phyloP scores from a whole-genome alignment of 1,140 invertebrate species.

The Heliothis subflexa region DNA sequence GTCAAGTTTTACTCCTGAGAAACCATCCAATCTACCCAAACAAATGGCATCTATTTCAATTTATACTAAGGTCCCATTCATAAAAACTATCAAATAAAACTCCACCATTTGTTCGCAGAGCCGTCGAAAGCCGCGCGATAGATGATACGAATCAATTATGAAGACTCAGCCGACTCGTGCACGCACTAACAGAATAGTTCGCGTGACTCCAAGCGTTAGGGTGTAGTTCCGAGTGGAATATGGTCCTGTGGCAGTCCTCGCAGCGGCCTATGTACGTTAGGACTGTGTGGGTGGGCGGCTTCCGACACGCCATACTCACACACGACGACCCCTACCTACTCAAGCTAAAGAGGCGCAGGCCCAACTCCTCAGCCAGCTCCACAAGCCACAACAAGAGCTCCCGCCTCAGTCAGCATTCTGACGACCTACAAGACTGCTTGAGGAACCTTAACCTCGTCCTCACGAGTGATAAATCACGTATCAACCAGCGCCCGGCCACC shows the following conservation, averaged over 20 bases:
- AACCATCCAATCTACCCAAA: not conserved
- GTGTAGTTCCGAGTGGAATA: slow-evolving; percentile 62
- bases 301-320: slow-evolving; percentile 90
- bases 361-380: slow-evolving; percentile 67
- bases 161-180: slow-evolving; percentile 59
- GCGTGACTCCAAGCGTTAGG: slow-evolving; percentile 59
- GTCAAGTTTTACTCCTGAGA: not conserved
- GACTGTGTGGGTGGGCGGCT: slow-evolving; percentile 90
- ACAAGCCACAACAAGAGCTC: slow-evolving; percentile 56
- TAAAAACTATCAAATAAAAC: slow-evolving; percentile 30
- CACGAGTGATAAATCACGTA: slow-evolving; percentile 60
- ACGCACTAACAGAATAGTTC: slow-evolving; percentile 59
- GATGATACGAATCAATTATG: slow-evolving; percentile 70
- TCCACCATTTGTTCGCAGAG: slow-evolving; percentile 55
- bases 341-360: slow-evolving; percentile 68
- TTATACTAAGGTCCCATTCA: slow-evolving; percentile 6
- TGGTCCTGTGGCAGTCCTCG: slow-evolving; percentile 89
- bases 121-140: slow-evolving; percentile 52
- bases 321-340: slow-evolving; percentile 87
- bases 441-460: slow-evolving; percentile 72
- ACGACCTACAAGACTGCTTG: slow-evolving; percentile 61
- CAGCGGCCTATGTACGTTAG: slow-evolving; percentile 89
- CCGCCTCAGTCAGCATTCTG: slow-evolving; percentile 57
- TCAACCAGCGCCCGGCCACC: slow-evolving; percentile 47
- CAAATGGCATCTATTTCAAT: not conserved